Base-by-base conservation (phyloP, 2,113 vertebrate species). In the Rostratula benghalensis region DNA sequence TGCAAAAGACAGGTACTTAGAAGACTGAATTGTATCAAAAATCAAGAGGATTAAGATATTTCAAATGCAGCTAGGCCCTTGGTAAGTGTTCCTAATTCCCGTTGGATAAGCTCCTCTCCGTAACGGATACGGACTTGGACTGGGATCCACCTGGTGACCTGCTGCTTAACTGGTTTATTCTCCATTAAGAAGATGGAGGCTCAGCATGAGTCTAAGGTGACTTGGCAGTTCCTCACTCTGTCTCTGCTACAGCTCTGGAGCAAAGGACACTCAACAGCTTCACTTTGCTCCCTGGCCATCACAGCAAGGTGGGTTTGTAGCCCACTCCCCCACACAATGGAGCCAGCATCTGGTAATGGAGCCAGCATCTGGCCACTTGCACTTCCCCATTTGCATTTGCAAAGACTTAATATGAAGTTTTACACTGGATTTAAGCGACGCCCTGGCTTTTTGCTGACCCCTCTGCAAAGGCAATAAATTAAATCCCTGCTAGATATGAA, bases 401-500 rank as follows among this genome's bases (percentile, higher is more conserved):
- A 93, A 81, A 84, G 60, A 51, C 71, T 93, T 89, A 93, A 87
- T 94, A 80, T 65, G 83, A 64, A 56, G 83, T 74, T 95, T 95
- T 92, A 90, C 68, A 80, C 64, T 51, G 85, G 85, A 92, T 93
- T 94, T 94, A 74, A 94, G 71, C 81, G 92, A 94, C 0, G 24
- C 73, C 45, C 69, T 90, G 71, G 22, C 41, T 83, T 92, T 89
- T 86, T 81, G 53, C 93, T 93, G 78, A 63, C 80, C 45, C 14
- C 35, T 93, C 73, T 92, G 90, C 69, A 88, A 78, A 73, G 57
- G 88, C 86, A 89, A 74, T 89, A 90, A 96, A 94, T 92, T 75
- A 74, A 92, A 10, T 28, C 65, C 61, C 53, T 76, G 65, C 65
- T 82, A 79, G 81, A 94, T 84, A 64, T 33, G 54, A 83, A 85